Percentiles rank a stretch among this genome's conserved stretches.
Evolutionary conservation across 2,888 invertebrate species (phyloP).

Genomic region (Meta bourneti): DNA sequence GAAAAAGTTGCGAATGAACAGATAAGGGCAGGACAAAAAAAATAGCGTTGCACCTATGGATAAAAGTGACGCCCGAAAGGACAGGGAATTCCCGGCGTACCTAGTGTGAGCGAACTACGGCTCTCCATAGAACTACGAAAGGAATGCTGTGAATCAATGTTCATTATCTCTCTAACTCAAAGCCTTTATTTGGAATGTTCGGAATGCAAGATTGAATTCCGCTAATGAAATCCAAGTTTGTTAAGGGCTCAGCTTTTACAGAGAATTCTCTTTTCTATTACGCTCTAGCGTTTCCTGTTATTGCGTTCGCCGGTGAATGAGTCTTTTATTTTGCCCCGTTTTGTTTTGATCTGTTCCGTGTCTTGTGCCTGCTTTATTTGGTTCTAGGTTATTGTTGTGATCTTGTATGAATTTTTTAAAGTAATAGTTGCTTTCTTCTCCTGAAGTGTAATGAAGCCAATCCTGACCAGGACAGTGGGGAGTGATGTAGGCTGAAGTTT

Average conservation of each 20-base stretch:
- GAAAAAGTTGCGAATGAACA: slow-evolving; percentile 4
- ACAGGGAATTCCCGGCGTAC: slow-evolving; percentile 46
- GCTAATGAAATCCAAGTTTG: slow-evolving; percentile 73
- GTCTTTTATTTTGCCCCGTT: slow-evolving; percentile 7
- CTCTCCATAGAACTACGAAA: slow-evolving; percentile 46
- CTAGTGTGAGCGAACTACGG: background rate
- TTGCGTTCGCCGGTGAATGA: slow-evolving; percentile 20
- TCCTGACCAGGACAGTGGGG: background rate
- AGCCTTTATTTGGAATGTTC: slow-evolving; percentile 73
- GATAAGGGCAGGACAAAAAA: slow-evolving; percentile 14
- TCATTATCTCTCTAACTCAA: slow-evolving; percentile 72
- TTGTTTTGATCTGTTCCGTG: slow-evolving; percentile 15
- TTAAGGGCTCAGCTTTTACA: slow-evolving; percentile 57
- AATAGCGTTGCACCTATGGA: slow-evolving; percentile 16
- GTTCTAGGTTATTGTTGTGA: background rate
- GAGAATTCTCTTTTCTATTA: slow-evolving; percentile 53
- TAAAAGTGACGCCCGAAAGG: slow-evolving; percentile 50
- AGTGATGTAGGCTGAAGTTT: background rate
- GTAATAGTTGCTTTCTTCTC: background rate
- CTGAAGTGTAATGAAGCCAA: background rate
- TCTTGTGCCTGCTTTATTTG: background rate
- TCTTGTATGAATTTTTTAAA: background rate
- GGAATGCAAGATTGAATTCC: slow-evolving; percentile 73
- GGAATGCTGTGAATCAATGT: slow-evolving; percentile 74
- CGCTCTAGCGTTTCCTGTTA: slow-evolving; percentile 26